A percentile compares a stretch with the other conserved stretches of the same genome.
Evolutionary conservation across 2,888 invertebrate genomes (phyloP).

Genomic region (Hyppa rectilinea): DNA sequence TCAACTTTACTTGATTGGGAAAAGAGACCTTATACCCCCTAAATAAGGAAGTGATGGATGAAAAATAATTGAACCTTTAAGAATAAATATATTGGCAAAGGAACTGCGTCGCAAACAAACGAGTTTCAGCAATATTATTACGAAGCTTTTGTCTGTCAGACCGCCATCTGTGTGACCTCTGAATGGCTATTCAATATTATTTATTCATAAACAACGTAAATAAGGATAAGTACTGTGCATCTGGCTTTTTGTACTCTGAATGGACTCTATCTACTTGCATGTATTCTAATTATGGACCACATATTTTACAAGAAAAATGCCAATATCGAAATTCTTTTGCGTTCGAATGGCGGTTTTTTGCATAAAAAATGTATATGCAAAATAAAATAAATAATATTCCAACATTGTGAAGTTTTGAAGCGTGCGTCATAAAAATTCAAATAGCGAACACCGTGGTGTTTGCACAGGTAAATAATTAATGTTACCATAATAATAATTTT

Average conservation of each 20-base stretch:
- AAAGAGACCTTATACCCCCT: constrained; percentile 34
- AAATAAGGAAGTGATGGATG: constrained; percentile 30
- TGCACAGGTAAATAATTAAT: constrained; percentile 42
- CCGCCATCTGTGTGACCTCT: constrained; percentile 82
- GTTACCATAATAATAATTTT: constrained; percentile 30
- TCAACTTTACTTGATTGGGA: constrained; percentile 16
- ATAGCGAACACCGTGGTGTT: constrained; percentile 41
- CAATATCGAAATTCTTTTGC: constrained; percentile 45
- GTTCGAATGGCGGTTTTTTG: constrained; percentile 20
- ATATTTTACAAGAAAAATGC: constrained; percentile 53
- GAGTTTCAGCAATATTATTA: constrained; percentile 78
- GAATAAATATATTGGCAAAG: constrained; percentile 61
- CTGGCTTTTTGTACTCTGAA: constrained; percentile 55
- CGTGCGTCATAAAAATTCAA: constrained; percentile 51
- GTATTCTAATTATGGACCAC: constrained; percentile 44
- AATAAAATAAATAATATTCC: constrained; percentile 41
- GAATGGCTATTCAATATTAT: constrained; percentile 79
- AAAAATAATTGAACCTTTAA: constrained; percentile 13
- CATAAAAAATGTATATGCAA: constrained; percentile 18
- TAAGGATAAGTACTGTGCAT: constrained; percentile 60
- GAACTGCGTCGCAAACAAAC: constrained; percentile 83
- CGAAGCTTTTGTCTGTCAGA: constrained; percentile 78
- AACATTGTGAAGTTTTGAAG: constrained; percentile 27
- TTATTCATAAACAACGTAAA: constrained; percentile 68
- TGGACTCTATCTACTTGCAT: constrained; percentile 50